A percentile compares a stretch with the other conserved stretches of the same genome.
phyloP scores from a whole-genome alignment of 2,797 vertebrate species.

The Macroramphosus scolopax region DNA sequence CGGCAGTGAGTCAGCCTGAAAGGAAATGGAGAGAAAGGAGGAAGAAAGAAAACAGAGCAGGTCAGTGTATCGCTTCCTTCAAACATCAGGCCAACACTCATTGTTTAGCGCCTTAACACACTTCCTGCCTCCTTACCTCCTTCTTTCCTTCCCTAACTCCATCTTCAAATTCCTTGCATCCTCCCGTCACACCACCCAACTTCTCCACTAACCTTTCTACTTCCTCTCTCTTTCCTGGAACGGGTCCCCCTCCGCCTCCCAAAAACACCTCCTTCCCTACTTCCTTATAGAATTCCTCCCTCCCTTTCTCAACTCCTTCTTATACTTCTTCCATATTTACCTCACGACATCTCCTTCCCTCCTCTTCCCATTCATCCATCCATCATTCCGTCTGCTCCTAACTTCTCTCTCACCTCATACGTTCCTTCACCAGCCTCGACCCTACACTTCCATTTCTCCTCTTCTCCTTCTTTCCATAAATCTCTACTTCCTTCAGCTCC shows the following conservation, averaged over 20 bases:
- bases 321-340: too few species aligned
- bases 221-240: too few species aligned
- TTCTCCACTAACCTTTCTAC: not conserved
- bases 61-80: constrained; percentile 60
- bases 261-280: not conserved
- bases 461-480: too few species aligned
- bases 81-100: constrained; percentile 54
- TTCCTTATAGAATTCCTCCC: not conserved
- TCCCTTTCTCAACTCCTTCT: constrained; percentile 16
- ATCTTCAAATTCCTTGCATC: constrained; percentile 8
- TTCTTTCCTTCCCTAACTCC: constrained; percentile 17
- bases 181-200: constrained; percentile 2
- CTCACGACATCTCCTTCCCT: too few species aligned
- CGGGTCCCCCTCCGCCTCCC: too few species aligned
- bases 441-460: too few species aligned
- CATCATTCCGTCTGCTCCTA: too few species aligned
- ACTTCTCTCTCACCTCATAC: too few species aligned
- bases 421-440: too few species aligned
- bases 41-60: constrained; percentile 26
- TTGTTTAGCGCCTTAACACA: constrained; percentile 66
- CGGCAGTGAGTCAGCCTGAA: constrained; percentile 67
- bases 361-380: too few species aligned
- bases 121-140: constrained; percentile 66
- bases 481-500: too few species aligned
- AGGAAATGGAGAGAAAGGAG: constrained; percentile 57